phyloP scores from a whole-genome alignment of 1,140 invertebrate species.

The Drosophila erecta region DNA sequence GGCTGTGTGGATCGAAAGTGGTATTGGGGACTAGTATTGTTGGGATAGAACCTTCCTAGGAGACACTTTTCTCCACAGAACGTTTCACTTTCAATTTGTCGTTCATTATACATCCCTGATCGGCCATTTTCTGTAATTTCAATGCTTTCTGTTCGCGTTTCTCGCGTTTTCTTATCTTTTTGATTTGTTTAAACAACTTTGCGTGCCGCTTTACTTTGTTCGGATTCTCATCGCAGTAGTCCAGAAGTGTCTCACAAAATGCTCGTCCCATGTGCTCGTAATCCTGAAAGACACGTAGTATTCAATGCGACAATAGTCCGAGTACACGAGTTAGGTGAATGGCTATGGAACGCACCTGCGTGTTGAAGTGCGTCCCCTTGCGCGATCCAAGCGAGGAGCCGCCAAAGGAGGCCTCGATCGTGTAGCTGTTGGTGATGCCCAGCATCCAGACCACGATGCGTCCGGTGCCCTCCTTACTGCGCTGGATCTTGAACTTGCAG shows the following conservation, averaged over 20 bases:
- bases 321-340: neutral
- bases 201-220: slow-evolving; percentile 92
- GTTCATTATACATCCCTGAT: slow-evolving; percentile 84
- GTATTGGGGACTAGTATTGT: slow-evolving; percentile 3
- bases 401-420: slow-evolving; percentile 96
- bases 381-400: slow-evolving; percentile 92
- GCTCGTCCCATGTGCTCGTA: slow-evolving; percentile 93
- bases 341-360: slow-evolving; percentile 67
- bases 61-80: slow-evolving; percentile 82
- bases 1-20: slow-evolving; percentile 1
- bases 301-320: no score
- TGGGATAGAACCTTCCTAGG: slow-evolving; percentile 62
- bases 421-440: slow-evolving; percentile 97
- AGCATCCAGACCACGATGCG: slow-evolving; percentile 97
- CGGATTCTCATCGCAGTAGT: slow-evolving; percentile 95
- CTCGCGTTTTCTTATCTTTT: slow-evolving; percentile 89
- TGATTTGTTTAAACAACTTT: slow-evolving; percentile 91
- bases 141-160: slow-evolving; percentile 84
- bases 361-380: slow-evolving; percentile 94
- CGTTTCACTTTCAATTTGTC: slow-evolving; percentile 82
- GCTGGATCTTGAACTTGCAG: slow-evolving; percentile 96
- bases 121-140: slow-evolving; percentile 85
- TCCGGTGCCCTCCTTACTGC: slow-evolving; percentile 96
- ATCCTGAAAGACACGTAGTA: slow-evolving; percentile 54
- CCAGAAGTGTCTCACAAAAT: slow-evolving; percentile 96